phyloP scores from a whole-genome alignment of 2,888 invertebrate species.

The Amaurobius ferox region DNA sequence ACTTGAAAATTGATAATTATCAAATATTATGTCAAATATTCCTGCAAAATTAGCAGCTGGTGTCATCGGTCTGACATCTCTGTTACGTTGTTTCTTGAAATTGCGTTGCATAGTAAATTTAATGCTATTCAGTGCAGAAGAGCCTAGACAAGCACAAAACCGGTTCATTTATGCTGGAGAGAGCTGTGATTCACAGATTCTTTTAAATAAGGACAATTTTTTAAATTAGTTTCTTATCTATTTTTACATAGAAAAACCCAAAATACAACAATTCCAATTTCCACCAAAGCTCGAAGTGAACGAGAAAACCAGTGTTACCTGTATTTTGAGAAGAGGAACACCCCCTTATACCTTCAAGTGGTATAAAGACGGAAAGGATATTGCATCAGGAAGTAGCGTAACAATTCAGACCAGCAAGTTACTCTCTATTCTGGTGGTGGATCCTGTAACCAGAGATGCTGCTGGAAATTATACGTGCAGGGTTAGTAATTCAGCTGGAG shows the following conservation, averaged over 20 bases:
- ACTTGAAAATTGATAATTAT: too few species aligned
- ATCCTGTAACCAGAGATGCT: slow-evolving; percentile 32
- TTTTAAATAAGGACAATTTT: too few species aligned
- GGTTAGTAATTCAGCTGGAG: slow-evolving; percentile 29
- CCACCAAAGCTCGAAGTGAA: slow-evolving; percentile 37
- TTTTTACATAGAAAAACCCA: slow-evolving; percentile 29
- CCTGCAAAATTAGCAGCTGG: too few species aligned
- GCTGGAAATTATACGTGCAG: slow-evolving; percentile 59
- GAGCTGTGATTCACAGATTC: too few species aligned
- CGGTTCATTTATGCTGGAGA: too few species aligned
- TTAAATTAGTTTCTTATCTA: too few species aligned
- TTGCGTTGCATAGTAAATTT: too few species aligned
- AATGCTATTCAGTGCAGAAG: too few species aligned
- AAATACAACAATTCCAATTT: slow-evolving; percentile 53
- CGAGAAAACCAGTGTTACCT: slow-evolving; percentile 31
- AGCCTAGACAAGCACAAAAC: too few species aligned
- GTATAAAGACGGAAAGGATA: slow-evolving; percentile 41
- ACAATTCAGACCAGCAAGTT: slow-evolving; percentile 1
- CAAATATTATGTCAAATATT: too few species aligned
- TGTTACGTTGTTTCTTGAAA: too few species aligned
- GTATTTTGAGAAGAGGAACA: slow-evolving; percentile 33
- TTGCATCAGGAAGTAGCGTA: not conserved
- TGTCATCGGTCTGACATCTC: too few species aligned
- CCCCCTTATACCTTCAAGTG: slow-evolving; percentile 35
- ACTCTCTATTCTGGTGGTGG: slow-evolving; percentile 17